These are phyloP conservation scores for Polyergus mexicanus DNA, from an alignment of 1,140 invertebrate species.

Conservation along the genomic window DNA sequence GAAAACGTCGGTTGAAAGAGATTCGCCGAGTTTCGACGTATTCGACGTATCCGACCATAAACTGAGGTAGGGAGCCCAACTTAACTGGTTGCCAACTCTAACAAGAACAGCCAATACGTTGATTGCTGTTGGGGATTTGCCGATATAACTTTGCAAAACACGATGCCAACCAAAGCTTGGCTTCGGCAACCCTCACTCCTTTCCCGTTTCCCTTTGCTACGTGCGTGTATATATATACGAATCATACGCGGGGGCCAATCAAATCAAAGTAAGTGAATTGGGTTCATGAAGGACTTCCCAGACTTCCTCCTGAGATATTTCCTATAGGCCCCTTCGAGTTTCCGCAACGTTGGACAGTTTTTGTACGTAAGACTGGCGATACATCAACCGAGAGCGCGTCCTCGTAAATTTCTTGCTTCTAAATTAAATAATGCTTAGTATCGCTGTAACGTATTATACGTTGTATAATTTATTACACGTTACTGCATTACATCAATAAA, in stretches of 20 bases:
- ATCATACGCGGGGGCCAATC: conserved; percentile 83
- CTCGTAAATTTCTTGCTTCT: conserved; percentile 33
- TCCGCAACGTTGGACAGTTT: conserved; percentile 46
- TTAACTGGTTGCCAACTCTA: conserved; percentile 79
- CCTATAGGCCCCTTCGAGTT: conserved; percentile 56
- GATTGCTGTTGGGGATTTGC: conserved; percentile 78
- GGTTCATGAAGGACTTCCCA: conserved; percentile 68
- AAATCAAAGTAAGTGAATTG: conserved; percentile 87
- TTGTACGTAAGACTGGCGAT: conserved; percentile 42
- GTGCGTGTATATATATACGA: conserved; percentile 59
- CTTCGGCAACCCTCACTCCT: conserved; percentile 40
- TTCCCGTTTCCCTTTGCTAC: conserved; percentile 5
- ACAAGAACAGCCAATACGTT: conserved; percentile 83
- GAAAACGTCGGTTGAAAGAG: conserved; percentile 59
- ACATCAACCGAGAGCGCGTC: conserved; percentile 25
- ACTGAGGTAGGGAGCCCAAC: conserved; percentile 58
- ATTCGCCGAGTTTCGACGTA: conserved; percentile 63
- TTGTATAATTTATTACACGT: background rate
- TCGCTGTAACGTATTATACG: background rate
- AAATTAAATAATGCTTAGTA: conserved; percentile 35
- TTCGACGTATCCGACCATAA: conserved; percentile 71
- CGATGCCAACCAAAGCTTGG: conserved; percentile 71
- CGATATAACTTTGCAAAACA: conserved; percentile 80
- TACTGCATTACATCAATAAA: background rate
- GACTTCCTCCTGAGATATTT: conserved; percentile 63